phyloP scores from a whole-genome alignment of 2,113 vertebrate species.

The Poeciliopsis retropinna region DNA sequence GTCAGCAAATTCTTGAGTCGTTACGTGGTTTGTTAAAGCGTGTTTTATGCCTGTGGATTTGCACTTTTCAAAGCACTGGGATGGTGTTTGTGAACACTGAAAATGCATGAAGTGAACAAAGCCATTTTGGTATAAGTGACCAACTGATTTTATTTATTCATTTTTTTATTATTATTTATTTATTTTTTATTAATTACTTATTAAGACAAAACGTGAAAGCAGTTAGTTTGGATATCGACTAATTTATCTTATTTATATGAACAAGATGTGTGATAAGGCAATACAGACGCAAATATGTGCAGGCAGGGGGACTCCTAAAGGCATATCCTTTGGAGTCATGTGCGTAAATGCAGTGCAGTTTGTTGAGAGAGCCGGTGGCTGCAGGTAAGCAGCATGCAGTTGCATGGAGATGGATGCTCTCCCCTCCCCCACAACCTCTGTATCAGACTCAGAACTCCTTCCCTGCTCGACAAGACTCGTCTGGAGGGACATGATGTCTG shows the following conservation, averaged over 20 bases:
- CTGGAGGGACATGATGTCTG: conserved; percentile 65
- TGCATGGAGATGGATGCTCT: conserved; percentile 37
- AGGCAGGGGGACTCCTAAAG: not conserved
- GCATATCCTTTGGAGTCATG: conserved; percentile 21
- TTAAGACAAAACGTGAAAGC: not conserved
- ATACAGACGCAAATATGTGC: not conserved
- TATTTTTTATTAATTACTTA: too few species aligned
- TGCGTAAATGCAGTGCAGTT: conserved; percentile 43
- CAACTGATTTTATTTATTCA: too few species aligned
- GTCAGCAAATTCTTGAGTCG: conserved; percentile 40
- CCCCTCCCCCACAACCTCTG: conserved; percentile 58
- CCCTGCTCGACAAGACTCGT: conserved; percentile 46
- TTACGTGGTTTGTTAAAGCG: conserved; percentile 15
- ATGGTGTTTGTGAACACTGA: conserved; percentile 9
- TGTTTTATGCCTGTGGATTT: conserved; percentile 9
- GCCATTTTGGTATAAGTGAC: not conserved
- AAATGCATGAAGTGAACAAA: not conserved
- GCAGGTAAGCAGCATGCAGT: conserved; percentile 64
- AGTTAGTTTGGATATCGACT: not conserved
- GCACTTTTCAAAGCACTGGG: conserved; percentile 27
- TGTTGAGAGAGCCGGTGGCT: conserved; percentile 39
- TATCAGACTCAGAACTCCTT: conserved; percentile 36
- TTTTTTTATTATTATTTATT: too few species aligned
- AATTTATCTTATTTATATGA: not conserved
- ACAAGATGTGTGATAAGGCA: not conserved